Conservation (phyloP, 1,140 invertebrate genomes). For the Phortica variegata region DNA sequence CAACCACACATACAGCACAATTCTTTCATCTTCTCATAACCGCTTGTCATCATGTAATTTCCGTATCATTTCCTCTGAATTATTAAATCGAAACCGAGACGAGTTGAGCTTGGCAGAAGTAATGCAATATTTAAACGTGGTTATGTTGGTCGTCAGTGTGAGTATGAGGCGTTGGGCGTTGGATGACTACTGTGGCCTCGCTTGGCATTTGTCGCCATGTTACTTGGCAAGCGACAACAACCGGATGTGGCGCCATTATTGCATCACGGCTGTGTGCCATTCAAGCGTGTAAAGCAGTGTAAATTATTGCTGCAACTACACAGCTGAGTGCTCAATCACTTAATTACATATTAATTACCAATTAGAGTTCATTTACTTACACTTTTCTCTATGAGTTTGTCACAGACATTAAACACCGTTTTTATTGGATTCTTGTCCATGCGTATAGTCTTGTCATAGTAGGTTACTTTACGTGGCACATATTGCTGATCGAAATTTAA, state of each 20-base stretch:
- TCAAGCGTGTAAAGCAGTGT: too few species aligned
- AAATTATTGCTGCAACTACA: neutral
- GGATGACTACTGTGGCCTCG: too few species aligned
- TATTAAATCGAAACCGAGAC: constrained; percentile 29
- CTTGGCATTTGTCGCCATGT: too few species aligned
- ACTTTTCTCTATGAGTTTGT: constrained; percentile 77
- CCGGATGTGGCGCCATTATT: constrained; percentile 25
- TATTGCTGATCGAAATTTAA: constrained; percentile 77
- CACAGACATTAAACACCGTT: constrained; percentile 91
- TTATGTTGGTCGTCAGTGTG: too few species aligned
- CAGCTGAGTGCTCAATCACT: too few species aligned
- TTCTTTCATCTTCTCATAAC: constrained; percentile 33
- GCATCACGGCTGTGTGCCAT: constrained; percentile 27
- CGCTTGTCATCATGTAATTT: constrained; percentile 39
- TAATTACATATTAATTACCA: too few species aligned
- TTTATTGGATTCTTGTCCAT: constrained; percentile 95
- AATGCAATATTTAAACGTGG: constrained; percentile 1
- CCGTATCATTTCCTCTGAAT: constrained; percentile 42
- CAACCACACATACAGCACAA: too few species aligned
- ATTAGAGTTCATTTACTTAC: constrained; percentile 58
- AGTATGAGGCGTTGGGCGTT: too few species aligned
- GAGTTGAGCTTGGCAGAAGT: constrained; percentile 5
- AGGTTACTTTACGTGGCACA: constrained; percentile 78
- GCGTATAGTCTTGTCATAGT: constrained; percentile 80
- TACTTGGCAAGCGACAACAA: too few species aligned